A percentile compares a stretch with the other conserved stretches of the same genome.
Evolutionary conservation across 2,888 invertebrate genomes (phyloP).

Genomic region (Trichogramma dendrolimi): DNA sequence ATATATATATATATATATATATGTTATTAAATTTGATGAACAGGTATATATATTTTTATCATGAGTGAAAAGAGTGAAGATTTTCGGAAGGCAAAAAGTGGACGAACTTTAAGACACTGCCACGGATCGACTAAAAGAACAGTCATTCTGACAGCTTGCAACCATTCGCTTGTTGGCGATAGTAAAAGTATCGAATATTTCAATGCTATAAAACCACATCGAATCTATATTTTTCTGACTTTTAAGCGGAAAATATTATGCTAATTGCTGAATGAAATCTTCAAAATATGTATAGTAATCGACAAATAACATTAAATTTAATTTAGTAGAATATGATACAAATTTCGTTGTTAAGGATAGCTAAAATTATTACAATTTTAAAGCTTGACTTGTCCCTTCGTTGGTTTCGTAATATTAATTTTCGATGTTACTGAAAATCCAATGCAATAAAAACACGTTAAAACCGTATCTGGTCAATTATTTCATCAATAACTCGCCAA

Average conservation of each 20-base stretch:
- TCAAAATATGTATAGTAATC: conserved; percentile 6
- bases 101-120: conserved; percentile 38
- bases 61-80: conserved; percentile 34
- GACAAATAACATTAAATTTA: conserved; percentile 4
- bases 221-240: conserved; percentile 9
- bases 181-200: conserved; percentile 6
- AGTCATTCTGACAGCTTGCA: conserved; percentile 28
- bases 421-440: conserved; percentile 25
- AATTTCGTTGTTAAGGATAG: conserved; percentile 25
- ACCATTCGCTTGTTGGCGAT: conserved; percentile 35
- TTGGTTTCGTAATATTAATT: conserved; percentile 18
- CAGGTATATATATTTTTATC: conserved; percentile 25
- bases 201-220: not conserved
- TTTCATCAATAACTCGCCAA: conserved; percentile 23
- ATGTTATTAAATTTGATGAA: conserved; percentile 19
- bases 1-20: conserved; percentile 26
- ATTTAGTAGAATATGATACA: conserved; percentile 6
- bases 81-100: conserved; percentile 46
- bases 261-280: conserved; percentile 1
- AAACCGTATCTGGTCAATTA: conserved; percentile 22
- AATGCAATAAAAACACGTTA: conserved; percentile 20
- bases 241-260: conserved; percentile 10
- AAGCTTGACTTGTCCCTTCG: conserved; percentile 17
- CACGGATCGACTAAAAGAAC: conserved; percentile 25
- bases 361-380: conserved; percentile 16